Conservation (phyloP, 92 coral and sea anemone species). For the Palythoa heliodiscus region DNA sequence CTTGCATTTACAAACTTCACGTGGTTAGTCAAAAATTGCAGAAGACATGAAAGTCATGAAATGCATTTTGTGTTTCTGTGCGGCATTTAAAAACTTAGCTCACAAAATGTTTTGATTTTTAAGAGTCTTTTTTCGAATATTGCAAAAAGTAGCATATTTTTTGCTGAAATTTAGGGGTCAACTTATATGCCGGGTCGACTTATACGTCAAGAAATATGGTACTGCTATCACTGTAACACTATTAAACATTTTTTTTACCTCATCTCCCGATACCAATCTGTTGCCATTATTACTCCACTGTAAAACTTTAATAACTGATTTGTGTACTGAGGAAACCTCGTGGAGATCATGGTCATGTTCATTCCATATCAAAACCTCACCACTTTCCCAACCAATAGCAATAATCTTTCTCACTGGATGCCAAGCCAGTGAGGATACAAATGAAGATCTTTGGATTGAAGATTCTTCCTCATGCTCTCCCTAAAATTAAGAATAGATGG, state of each 20-base stretch:
- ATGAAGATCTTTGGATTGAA: conserved; percentile 84
- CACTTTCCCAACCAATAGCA: conserved; percentile 98
- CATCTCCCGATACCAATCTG: conserved; percentile 82
- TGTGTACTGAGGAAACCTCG: conserved; percentile 79
- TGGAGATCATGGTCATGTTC: conserved; percentile 95
- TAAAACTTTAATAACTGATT: conserved; percentile 60
- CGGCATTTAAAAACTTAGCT: too few species aligned
- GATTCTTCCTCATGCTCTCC: conserved; percentile 98
- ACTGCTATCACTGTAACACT: neutral
- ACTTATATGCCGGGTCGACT: too few species aligned
- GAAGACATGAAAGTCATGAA: too few species aligned
- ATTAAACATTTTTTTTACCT: conserved; percentile 53
- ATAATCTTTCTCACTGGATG: conserved; percentile 95
- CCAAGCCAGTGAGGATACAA: conserved; percentile 86
- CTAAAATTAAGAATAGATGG: conserved; percentile 40
- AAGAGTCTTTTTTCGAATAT: too few species aligned
- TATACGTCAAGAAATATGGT: too few species aligned
- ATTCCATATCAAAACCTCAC: conserved; percentile 89
- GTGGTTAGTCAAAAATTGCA: too few species aligned
- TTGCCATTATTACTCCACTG: conserved; percentile 89
- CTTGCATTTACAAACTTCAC: too few species aligned
- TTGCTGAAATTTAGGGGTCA: too few species aligned
- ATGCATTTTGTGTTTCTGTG: too few species aligned
- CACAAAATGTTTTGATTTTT: too few species aligned
- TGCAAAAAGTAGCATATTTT: too few species aligned